Evolutionary conservation across 2,888 invertebrate species (phyloP).

Genomic region (Anthrax anthrax): DNA sequence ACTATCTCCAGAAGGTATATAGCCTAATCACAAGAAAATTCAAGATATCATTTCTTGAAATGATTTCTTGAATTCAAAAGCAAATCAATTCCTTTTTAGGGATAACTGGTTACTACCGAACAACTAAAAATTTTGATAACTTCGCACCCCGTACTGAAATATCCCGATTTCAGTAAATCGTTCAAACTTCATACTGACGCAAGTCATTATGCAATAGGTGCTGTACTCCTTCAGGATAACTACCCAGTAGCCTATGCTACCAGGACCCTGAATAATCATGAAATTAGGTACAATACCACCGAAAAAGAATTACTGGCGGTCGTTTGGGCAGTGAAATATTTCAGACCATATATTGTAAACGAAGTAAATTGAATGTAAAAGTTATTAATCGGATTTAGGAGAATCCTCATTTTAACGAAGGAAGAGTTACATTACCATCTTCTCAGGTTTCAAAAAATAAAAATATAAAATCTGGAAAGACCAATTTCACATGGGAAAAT

Average conservation of each 20-base stretch:
- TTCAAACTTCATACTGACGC: background rate
- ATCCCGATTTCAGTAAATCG: background rate
- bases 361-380: no score
- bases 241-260: background rate
- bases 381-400: no score
- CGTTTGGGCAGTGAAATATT: background rate
- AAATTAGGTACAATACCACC: background rate
- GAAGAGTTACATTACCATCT: no score
- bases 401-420: no score
- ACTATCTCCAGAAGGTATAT: conserved; percentile 6
- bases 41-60: no score
- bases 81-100: no score
- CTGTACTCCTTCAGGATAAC: background rate
- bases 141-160: background rate
- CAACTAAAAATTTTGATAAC: background rate
- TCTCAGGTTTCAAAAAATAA: no score
- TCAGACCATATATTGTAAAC: background rate
- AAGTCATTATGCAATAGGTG: background rate
- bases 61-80: no score
- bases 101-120: background rate
- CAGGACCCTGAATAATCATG: background rate
- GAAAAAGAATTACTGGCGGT: background rate
- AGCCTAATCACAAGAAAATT: no score
- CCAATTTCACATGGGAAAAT: no score
- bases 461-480: no score